Evolutionary conservation across 1,140 invertebrate species (phyloP).

Genomic region (Lethocerus indicus): DNA sequence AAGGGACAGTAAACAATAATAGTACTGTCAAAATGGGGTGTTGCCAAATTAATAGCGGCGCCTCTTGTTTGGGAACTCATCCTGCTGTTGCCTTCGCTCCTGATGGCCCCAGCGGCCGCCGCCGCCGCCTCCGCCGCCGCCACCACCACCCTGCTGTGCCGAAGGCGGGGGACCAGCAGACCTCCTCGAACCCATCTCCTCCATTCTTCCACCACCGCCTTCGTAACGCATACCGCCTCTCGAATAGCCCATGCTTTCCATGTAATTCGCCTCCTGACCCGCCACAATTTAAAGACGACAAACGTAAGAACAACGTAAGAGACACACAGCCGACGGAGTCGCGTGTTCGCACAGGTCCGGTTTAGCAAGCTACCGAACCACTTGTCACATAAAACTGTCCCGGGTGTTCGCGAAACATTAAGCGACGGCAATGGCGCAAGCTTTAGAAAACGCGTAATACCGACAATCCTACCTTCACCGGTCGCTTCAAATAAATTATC

Average conservation of each 20-base stretch:
- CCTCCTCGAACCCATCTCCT: conserved; percentile 10
- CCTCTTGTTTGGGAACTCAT: conserved; percentile 14
- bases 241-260: conserved; percentile 14
- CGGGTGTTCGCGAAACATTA: no score
- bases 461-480: no score
- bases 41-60: conserved; percentile 16
- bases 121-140: no score
- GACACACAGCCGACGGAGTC: neutral
- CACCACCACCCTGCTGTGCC: no score
- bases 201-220: conserved; percentile 4
- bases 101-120: conserved; percentile 8
- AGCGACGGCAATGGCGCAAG: no score
- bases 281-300: neutral
- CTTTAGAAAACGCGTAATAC: no score
- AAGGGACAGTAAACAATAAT: no score
- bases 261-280: conserved; percentile 16
- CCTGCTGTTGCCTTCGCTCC: conserved; percentile 10
- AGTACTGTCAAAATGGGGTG: no score
- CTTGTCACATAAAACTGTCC: neutral
- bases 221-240: conserved; percentile 9
- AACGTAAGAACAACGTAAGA: neutral
- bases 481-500: no score
- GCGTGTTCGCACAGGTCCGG: neutral
- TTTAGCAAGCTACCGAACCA: neutral
- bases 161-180: no score